These are phyloP conservation scores for Phymorhynchus buccinoides DNA, from an alignment of 1,140 invertebrate species.

Conservation along the genomic window DNA sequence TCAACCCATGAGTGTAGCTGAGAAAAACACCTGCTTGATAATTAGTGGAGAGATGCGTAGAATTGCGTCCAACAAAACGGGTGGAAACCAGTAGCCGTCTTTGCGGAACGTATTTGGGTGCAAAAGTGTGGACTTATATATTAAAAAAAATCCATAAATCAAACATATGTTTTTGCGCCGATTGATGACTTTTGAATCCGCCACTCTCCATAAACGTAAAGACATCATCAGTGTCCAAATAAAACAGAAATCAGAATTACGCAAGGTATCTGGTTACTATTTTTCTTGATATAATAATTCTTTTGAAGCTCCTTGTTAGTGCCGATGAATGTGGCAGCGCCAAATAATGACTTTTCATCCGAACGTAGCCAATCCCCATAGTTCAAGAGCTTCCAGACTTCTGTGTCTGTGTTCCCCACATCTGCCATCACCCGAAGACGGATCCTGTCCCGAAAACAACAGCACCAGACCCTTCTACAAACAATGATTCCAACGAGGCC, in stretches of 20 bases:
- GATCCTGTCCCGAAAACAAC: not conserved
- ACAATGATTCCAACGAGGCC: not conserved
- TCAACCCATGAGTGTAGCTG: not conserved
- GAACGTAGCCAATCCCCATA: not conserved
- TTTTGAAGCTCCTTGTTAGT: not conserved
- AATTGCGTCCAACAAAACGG: not conserved
- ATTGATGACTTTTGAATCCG: not conserved
- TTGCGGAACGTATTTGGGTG: not conserved
- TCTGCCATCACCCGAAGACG: not conserved
- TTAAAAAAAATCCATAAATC: not conserved
- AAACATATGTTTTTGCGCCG: too few relatives aligned
- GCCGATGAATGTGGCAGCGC: not conserved
- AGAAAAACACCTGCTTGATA: not conserved
- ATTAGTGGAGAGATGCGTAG: not conserved
- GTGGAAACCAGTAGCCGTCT: not conserved
- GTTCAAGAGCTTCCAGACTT: not conserved
- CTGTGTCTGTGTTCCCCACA: not conserved
- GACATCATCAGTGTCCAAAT: too few relatives aligned
- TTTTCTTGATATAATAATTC: not conserved
- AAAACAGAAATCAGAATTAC: not conserved
- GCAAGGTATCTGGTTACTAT: too few relatives aligned
- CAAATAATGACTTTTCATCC: not conserved
- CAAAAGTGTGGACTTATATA: not conserved
- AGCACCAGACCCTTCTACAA: not conserved
- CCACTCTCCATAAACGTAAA: too few relatives aligned